Base-by-base conservation (phyloP, 1,140 invertebrate species). In the Lucilia sericata region DNA sequence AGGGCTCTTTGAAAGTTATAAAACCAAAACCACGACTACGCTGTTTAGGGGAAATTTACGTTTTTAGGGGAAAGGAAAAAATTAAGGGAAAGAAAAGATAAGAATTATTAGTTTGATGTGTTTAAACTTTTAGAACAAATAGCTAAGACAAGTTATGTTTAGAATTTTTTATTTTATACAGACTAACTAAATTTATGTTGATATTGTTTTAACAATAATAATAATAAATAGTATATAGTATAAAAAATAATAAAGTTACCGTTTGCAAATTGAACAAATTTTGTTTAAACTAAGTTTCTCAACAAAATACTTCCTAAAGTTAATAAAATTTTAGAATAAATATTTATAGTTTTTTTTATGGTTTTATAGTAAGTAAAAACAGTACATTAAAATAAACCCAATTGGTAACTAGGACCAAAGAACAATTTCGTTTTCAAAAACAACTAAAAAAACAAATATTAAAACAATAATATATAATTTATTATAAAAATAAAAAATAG, bases 11-110 rank as follows among this genome's bases (percentile, higher is more conserved):
- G 92, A 98, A 98, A 89, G 96, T 97, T 89, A 98, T 97, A 93
- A 98, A 98, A 87, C 96, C 97, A 92, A 98, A 98, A 87, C 97
- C 97, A 87, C 97, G 95, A 93, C 96, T 97, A 91, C 96, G 94
- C 96, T 97, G 94, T 91, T 94, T 94, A 89, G 86, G 80, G n/a
- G 21, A 55, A 30, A 36, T 42, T 82, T 74, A 7, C 21, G 7
- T 70, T 78, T 75, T 65, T 7, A 55, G 5, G 30, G 74, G n/a
- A 42, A 42, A 60, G 34, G n/a, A 60, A 60, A 42, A 76, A 65
- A 49, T 60, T 42, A 19, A 17, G 8, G 17, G 60, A 34, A 75
- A 60, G n/a, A 65, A 21, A 36, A 55, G 34, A 75, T 75, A 74
- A 55, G 75, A 82, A 49, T 82, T 49, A 78, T 60, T 60, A 60